phyloP scores from a whole-genome alignment of 1,140 invertebrate species.

The Brachionus manjavacas region DNA sequence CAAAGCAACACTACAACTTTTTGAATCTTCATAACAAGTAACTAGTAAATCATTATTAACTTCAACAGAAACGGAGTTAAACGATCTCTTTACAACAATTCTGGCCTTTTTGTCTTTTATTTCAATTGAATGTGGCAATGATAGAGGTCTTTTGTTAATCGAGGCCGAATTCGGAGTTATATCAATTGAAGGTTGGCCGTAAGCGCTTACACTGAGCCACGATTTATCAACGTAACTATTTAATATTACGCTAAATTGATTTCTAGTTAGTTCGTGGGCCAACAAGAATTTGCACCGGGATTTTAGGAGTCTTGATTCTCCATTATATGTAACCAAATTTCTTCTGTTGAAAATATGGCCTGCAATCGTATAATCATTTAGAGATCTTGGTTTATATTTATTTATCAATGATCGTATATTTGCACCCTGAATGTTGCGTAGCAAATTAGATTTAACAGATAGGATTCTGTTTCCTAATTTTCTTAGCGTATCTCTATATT shows the following conservation, averaged over 20 bases:
- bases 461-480: not conserved
- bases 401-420: not conserved
- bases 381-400: slow-evolving; percentile 27
- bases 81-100: not conserved
- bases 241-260: slow-evolving; percentile 29
- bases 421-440: not conserved
- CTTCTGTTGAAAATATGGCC: slow-evolving; percentile 21
- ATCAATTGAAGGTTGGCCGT: not conserved
- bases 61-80: not conserved
- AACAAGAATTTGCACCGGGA: slow-evolving; percentile 5
- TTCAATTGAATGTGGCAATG: not conserved
- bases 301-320: not conserved
- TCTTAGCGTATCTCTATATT: slow-evolving; percentile 28
- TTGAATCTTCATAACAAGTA: slow-evolving; percentile 36
- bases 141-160: not conserved
- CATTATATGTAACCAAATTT: slow-evolving; percentile 6
- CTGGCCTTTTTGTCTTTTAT: not conserved
- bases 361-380: not conserved
- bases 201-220: not conserved
- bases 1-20: slow-evolving; percentile 25
- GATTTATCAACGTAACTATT: not conserved
- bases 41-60: slow-evolving; percentile 22
- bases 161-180: not conserved
- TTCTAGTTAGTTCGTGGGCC: slow-evolving; percentile 2
- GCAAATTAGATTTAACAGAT: not conserved